Evolutionary conservation across 2,113 vertebrate species (phyloP).

Genomic region (Melanerpes formicivorus): DNA sequence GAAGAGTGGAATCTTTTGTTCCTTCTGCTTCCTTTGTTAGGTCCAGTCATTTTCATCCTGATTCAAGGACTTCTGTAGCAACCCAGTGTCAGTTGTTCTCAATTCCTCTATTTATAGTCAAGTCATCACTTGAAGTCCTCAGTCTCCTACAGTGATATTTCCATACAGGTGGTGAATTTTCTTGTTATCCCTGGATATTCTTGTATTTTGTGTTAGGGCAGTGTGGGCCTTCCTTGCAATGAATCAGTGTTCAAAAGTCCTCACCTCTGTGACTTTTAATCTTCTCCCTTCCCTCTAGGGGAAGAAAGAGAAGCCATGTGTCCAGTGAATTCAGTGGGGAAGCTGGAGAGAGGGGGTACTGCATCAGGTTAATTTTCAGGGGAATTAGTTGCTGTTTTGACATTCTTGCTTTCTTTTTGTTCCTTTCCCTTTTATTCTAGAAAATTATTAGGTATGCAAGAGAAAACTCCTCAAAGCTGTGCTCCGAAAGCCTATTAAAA

Average conservation of each 20-base stretch:
- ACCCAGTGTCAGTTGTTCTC: neutral
- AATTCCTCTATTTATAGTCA: neutral
- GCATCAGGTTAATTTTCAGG: slow-evolving; percentile 48
- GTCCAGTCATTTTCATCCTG: neutral
- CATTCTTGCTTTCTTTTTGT: slow-evolving; percentile 18
- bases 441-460: slow-evolving; percentile 47
- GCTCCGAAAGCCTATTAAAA: slow-evolving; percentile 41
- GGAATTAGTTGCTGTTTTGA: slow-evolving; percentile 4
- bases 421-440: slow-evolving; percentile 1
- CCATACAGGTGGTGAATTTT: neutral
- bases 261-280: neutral
- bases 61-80: neutral
- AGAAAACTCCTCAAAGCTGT: slow-evolving; percentile 19
- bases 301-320: neutral
- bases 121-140: neutral
- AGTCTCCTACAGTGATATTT: neutral
- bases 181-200: neutral
- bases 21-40: neutral
- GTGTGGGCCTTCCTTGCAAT: neutral
- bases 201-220: neutral
- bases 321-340: neutral
- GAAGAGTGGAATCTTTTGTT: neutral
- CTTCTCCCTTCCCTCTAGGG: neutral
- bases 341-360: neutral
- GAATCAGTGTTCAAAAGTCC: neutral